Conservation (phyloP, 2,888 invertebrate species). For the Chloromyia formosa region DNA sequence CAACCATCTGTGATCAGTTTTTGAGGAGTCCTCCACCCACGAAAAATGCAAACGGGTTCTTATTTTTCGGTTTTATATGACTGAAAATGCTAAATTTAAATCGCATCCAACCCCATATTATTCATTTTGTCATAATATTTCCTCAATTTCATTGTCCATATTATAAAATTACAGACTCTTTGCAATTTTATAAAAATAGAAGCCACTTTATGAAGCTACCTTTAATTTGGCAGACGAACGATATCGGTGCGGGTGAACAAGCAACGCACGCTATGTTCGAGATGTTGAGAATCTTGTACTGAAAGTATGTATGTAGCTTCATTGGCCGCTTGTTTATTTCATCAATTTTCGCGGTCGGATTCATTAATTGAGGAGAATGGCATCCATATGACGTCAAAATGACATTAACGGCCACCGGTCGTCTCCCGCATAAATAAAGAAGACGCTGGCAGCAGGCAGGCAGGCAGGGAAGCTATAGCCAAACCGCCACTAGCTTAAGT, state of each 20-base stretch:
- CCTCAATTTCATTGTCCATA: conserved; percentile 34
- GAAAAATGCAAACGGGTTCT: too few species aligned
- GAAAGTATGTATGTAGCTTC: neutral
- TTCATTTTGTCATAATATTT: conserved; percentile 27
- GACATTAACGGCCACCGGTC: conserved; percentile 21
- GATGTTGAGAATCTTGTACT: too few species aligned
- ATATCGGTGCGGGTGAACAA: neutral
- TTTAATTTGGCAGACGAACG: neutral
- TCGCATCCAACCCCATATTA: neutral
- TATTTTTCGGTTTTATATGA: too few species aligned
- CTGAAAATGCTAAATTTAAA: neutral
- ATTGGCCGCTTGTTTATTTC: conserved; percentile 16
- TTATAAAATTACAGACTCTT: conserved; percentile 3
- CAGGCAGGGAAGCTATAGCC: conserved; percentile 6
- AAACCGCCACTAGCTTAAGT: too few species aligned
- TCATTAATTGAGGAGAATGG: conserved; percentile 25
- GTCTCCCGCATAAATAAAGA: too few species aligned
- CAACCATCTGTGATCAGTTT: too few species aligned
- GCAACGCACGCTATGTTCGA: too few species aligned
- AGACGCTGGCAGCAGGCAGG: neutral
- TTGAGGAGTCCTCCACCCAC: too few species aligned
- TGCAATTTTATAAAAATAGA: conserved; percentile 18
- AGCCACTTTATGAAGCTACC: neutral
- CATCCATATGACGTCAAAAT: conserved; percentile 34
- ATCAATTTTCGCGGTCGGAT: conserved; percentile 36